Conservation (phyloP, 2,797 vertebrate genomes). For the Enteromius radiatus region DNA sequence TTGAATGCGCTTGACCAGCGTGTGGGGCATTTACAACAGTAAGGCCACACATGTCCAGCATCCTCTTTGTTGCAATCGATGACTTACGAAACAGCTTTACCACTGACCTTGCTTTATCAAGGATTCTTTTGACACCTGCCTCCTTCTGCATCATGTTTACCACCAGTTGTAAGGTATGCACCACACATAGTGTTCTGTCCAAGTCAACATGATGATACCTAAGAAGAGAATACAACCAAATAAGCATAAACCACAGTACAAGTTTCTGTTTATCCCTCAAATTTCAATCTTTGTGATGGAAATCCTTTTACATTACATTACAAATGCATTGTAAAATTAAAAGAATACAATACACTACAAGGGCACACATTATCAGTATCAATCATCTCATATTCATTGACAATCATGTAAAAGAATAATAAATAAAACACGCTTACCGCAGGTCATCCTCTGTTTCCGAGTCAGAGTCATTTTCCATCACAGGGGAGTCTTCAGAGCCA, state of each 20-base stretch:
- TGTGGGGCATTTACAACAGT: slow-evolving; percentile 55
- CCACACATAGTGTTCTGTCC: slow-evolving; percentile 35
- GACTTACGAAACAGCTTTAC: slow-evolving; percentile 38
- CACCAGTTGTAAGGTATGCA: slow-evolving; percentile 27
- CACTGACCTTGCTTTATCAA: slow-evolving; percentile 40
- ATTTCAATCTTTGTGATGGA: too few relatives aligned
- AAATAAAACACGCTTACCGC: too few relatives aligned
- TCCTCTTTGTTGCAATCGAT: slow-evolving; percentile 41
- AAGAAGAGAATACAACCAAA: slow-evolving; percentile 7
- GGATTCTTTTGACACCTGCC: slow-evolving; percentile 39
- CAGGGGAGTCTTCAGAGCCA: too few relatives aligned
- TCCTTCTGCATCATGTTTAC: slow-evolving; percentile 32
- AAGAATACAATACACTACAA: too few relatives aligned
- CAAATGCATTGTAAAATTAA: too few relatives aligned
- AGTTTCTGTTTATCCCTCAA: too few relatives aligned
- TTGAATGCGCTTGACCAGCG: slow-evolving; percentile 58
- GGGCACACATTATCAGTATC: too few relatives aligned
- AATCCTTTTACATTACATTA: too few relatives aligned
- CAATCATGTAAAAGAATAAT: too few relatives aligned
- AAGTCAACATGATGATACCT: slow-evolving; percentile 30
- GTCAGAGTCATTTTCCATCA: too few relatives aligned
- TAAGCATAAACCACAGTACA: not conserved
- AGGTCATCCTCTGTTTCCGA: too few relatives aligned
- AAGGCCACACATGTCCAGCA: slow-evolving; percentile 48
- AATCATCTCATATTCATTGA: too few relatives aligned